Conservation (phyloP, 2,113 vertebrate species). For the Poeciliopsis occidentalis region DNA sequence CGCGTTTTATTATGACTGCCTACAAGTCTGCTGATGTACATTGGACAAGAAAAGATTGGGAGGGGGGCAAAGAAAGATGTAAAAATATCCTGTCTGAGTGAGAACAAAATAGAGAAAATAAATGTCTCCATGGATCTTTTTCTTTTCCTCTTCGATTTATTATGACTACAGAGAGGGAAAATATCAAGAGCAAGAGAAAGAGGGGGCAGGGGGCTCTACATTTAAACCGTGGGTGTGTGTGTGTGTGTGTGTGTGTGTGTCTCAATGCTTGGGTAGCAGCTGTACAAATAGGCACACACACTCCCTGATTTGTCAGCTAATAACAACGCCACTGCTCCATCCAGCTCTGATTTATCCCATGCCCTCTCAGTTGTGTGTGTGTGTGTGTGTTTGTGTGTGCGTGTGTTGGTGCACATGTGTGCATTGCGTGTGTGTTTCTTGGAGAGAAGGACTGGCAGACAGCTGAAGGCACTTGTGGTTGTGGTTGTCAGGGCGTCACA, state of each 20-base stretch:
- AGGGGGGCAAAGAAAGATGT: conserved; percentile 12
- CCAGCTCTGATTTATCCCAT: conserved; percentile 35
- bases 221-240: no score
- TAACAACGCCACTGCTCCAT: conserved; percentile 29
- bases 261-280: conserved; percentile 39
- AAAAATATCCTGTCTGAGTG: conserved; percentile 68
- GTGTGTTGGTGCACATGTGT: background rate
- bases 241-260: conserved; percentile 22
- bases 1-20: conserved; percentile 74
- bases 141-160: conserved; percentile 45
- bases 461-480: conserved; percentile 72
- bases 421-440: conserved; percentile 7
- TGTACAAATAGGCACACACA: conserved; percentile 58
- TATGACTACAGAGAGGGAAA: conserved; percentile 53
- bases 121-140: conserved; percentile 45
- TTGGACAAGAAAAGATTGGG: conserved; percentile 53
- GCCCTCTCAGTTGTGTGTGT: conserved; percentile 29
- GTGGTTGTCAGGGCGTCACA: conserved; percentile 66
- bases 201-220: conserved; percentile 13
- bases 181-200: conserved; percentile 40
- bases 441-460: conserved; percentile 54
- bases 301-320: conserved; percentile 42
- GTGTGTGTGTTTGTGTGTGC: conserved; percentile 1
- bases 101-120: conserved; percentile 38
- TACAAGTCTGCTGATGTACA: conserved; percentile 64